Percentiles rank a stretch among this genome's conserved stretches.
These are phyloP conservation scores for Etheostoma nigrum DNA, from an alignment of 2,797 vertebrate species.

Conservation along the genomic window DNA sequence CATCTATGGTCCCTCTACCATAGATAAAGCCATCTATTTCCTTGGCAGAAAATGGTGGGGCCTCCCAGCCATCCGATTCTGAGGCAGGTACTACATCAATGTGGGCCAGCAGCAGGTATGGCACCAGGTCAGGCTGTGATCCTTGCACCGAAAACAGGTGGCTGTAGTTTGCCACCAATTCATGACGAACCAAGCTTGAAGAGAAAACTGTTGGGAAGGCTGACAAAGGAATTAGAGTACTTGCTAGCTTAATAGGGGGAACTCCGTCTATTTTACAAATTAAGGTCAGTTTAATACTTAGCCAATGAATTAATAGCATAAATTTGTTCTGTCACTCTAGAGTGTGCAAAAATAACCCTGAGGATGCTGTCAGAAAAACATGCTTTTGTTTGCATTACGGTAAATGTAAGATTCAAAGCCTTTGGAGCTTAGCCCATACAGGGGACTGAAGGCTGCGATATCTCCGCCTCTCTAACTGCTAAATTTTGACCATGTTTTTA, in stretches of 20 bases:
- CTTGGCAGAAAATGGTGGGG: constrained; percentile 92
- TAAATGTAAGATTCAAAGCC: background rate
- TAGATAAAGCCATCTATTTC: constrained; percentile 94
- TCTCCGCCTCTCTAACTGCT: background rate
- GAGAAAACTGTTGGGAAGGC: constrained; percentile 93
- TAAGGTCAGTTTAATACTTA: background rate
- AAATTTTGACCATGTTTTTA: background rate
- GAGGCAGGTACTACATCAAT: constrained; percentile 96
- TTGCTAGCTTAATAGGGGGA: background rate
- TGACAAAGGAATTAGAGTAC: constrained; percentile 60
- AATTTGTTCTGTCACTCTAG: background rate
- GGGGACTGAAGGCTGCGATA: background rate
- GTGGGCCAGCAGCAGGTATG: constrained; percentile 94
- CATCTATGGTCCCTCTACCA: constrained; percentile 93
- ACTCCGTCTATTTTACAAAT: no score
- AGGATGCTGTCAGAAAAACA: background rate
- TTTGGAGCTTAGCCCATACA: background rate
- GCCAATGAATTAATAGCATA: background rate
- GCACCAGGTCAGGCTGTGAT: constrained; percentile 83
- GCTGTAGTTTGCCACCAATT: constrained; percentile 91
- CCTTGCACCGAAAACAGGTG: constrained; percentile 92
- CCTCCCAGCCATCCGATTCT: constrained; percentile 90
- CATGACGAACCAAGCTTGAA: constrained; percentile 89
- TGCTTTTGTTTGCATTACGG: background rate
- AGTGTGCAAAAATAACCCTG: background rate